A percentile compares a stretch with the other conserved stretches of the same genome.
Evolutionary conservation across 2,113 vertebrate genomes (phyloP).

Genomic region (Lasiurus cinereus): DNA sequence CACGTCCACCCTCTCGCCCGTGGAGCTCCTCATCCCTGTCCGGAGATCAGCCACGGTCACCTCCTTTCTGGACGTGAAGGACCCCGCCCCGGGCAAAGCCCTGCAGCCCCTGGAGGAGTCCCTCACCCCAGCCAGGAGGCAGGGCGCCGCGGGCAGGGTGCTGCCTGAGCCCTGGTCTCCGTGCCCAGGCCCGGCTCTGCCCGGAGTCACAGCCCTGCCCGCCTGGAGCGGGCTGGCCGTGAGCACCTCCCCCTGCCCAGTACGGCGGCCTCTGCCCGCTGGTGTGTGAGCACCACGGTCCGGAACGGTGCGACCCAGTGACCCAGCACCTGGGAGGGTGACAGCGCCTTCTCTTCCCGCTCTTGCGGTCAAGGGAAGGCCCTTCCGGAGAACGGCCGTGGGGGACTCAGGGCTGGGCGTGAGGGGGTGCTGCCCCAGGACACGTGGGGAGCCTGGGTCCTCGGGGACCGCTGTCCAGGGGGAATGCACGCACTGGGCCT

Average conservation of each 20-base stretch:
- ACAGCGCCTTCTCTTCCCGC: accelerated
- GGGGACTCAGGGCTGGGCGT: neutral
- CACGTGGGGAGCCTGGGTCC: neutral
- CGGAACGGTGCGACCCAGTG: neutral
- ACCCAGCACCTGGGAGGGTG: accelerated
- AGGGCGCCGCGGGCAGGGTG: accelerated
- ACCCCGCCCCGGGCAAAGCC: neutral
- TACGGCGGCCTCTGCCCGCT: too few species aligned
- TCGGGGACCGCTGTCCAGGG: neutral
- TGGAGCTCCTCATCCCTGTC: neutral
- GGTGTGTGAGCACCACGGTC: neutral
- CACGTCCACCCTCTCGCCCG: neutral
- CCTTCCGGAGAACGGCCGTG: neutral
- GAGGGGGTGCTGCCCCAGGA: neutral
- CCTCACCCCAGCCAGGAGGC: neutral
- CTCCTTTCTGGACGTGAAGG: neutral
- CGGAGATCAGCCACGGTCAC: neutral
- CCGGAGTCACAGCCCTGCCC: too few species aligned
- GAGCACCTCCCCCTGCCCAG: too few species aligned
- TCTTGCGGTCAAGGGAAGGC: neutral
- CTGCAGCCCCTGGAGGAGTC: neutral
- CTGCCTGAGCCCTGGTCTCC: neutral
- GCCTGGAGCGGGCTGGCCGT: accelerated
- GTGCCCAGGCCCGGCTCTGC: neutral
- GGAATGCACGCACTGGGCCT: neutral